phyloP scores from a whole-genome alignment of 2,113 vertebrate species.

The Bubo scandiacus region DNA sequence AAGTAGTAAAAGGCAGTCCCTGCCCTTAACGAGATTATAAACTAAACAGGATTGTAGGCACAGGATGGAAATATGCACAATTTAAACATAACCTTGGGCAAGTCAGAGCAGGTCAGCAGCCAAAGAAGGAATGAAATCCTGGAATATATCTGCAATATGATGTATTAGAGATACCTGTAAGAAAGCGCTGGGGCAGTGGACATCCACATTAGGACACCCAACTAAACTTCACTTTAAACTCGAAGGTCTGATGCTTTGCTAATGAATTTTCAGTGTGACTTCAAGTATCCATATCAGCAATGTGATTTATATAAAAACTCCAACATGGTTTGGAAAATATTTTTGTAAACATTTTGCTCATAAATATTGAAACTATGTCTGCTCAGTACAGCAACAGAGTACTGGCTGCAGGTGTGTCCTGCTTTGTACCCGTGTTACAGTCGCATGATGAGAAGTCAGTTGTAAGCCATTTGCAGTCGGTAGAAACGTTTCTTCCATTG shows the following conservation, averaged over 20 bases:
- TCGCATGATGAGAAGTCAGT: not conserved
- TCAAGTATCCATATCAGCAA: not conserved
- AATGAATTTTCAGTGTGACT: not conserved
- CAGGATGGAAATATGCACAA: not conserved
- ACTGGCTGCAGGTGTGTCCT: not conserved
- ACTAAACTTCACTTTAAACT: not conserved
- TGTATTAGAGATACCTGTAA: not conserved
- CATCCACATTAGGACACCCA: not conserved
- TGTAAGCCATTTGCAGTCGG: not conserved
- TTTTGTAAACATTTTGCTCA: not conserved
- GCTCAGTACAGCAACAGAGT: not conserved
- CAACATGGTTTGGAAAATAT: not conserved
- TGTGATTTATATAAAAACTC: not conserved
- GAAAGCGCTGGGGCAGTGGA: not conserved
- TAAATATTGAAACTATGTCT: not conserved
- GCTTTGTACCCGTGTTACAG: not conserved
- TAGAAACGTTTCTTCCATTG: not conserved
- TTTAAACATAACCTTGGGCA: constrained; percentile 32
- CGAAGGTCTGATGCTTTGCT: not conserved
- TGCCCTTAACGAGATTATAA: not conserved
- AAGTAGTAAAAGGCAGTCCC: constrained; percentile 32
- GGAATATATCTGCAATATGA: not conserved
- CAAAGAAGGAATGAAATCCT: not conserved
- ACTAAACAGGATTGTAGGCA: constrained; percentile 8
- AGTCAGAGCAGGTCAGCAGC: not conserved